Percentiles rank a stretch among this genome's conserved stretches.
phyloP scores from a whole-genome alignment of 2,797 vertebrate genomes.

The Eremophila alpestris region DNA sequence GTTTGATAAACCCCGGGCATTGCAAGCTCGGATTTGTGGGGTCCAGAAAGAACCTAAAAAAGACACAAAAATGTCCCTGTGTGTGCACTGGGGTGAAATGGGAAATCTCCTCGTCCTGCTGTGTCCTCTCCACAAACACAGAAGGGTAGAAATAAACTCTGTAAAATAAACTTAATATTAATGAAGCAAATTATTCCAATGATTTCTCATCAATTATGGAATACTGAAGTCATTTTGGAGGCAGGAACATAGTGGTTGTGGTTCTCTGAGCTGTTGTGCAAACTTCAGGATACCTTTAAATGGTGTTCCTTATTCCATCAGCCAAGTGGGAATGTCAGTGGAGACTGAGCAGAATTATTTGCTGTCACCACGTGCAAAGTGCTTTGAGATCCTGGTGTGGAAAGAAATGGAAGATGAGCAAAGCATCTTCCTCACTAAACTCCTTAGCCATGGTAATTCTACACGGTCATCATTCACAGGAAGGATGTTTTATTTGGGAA shows the following conservation, averaged over 20 bases:
- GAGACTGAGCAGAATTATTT: background rate
- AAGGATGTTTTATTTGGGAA: constrained; percentile 53
- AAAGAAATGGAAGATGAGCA: background rate
- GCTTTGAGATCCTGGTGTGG: background rate
- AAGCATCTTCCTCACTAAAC: constrained; percentile 45
- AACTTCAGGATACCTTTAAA: background rate
- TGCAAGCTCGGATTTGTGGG: background rate
- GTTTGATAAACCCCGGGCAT: background rate
- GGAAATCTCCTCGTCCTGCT: background rate
- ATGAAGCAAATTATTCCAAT: background rate
- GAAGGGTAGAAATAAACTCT: background rate
- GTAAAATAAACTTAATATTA: background rate
- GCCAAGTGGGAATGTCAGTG: background rate
- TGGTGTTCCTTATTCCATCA: background rate
- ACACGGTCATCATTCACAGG: constrained; percentile 57
- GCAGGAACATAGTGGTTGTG: background rate
- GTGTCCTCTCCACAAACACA: background rate
- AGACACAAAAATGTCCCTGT: background rate
- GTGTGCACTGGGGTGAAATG: background rate
- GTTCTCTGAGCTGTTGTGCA: background rate
- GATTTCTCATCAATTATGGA: background rate
- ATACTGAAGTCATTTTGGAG: background rate
- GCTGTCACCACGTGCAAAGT: background rate
- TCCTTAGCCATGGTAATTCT: constrained; percentile 68
- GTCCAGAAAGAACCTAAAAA: background rate